phyloP scores from a whole-genome alignment of 2,113 vertebrate species.

The Rhinogobius similis region DNA sequence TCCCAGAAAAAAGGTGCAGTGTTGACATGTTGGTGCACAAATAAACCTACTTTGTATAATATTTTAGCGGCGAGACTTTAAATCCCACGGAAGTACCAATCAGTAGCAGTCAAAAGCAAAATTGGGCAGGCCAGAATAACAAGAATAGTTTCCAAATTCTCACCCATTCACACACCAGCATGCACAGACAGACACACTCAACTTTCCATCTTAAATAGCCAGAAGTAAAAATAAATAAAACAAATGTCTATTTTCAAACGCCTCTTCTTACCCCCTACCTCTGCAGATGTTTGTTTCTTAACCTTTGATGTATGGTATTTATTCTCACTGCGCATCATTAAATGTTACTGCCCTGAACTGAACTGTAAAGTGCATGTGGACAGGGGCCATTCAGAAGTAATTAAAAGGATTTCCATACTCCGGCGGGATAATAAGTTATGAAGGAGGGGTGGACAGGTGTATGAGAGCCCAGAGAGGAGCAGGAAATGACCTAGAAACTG shows the following conservation, averaged over 20 bases:
- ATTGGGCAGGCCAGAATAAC: too few species aligned
- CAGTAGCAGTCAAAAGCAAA: too few species aligned
- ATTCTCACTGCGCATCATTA: neutral
- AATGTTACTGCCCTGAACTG: constrained; percentile 2
- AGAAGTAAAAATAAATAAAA: neutral
- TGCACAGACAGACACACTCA: too few species aligned
- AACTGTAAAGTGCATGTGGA: neutral
- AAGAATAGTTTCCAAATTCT: too few species aligned
- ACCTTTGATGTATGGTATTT: neutral
- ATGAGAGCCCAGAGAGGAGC: constrained; percentile 17
- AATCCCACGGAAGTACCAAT: too few species aligned
- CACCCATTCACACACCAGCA: too few species aligned
- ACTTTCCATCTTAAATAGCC: neutral
- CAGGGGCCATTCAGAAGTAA: constrained; percentile 2
- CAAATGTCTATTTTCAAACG: neutral
- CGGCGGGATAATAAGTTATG: constrained; percentile 2
- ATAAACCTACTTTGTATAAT: too few species aligned
- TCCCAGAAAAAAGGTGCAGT: too few species aligned
- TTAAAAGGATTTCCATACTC: constrained; percentile 16
- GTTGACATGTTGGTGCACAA: too few species aligned
- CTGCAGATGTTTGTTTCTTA: neutral
- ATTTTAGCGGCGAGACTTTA: too few species aligned
- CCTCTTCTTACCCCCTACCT: neutral
- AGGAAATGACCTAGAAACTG: constrained; percentile 50
- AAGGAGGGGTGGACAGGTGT: constrained; percentile 39